Conservation (phyloP, 2,888 invertebrate species). For the Epirrhoe alternata region DNA sequence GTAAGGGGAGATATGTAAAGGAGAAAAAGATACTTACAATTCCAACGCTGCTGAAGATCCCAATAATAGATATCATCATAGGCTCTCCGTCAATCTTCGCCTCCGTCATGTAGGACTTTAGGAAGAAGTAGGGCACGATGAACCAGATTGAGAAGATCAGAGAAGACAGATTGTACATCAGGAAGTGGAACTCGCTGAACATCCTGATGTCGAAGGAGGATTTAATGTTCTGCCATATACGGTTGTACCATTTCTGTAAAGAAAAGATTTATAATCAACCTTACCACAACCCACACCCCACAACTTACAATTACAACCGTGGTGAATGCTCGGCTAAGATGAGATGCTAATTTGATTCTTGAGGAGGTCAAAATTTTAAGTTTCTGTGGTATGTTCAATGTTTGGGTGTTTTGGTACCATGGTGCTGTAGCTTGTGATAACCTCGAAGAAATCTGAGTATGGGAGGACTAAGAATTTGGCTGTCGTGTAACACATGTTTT, state of each 20-base stretch:
- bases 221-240: slow-evolving; percentile 86
- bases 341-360: too few relatives aligned
- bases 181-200: slow-evolving; percentile 92
- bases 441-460: too few relatives aligned
- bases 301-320: too few relatives aligned
- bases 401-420: too few relatives aligned
- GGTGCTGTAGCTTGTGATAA: too few relatives aligned
- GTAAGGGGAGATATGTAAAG: neutral
- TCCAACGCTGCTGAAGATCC: slow-evolving; percentile 94
- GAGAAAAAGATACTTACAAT: slow-evolving; percentile 85
- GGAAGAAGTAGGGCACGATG: slow-evolving; percentile 96
- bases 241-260: slow-evolving; percentile 89
- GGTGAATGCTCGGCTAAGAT: too few relatives aligned
- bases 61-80: slow-evolving; percentile 93
- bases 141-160: slow-evolving; percentile 96
- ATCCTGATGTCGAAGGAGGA: slow-evolving; percentile 92
- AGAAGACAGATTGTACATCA: slow-evolving; percentile 93
- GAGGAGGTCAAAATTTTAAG: too few relatives aligned
- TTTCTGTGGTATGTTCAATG: too few relatives aligned
- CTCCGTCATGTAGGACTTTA: slow-evolving; percentile 86
- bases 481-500: too few relatives aligned
- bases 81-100: slow-evolving; percentile 89
- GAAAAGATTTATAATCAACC: too few relatives aligned
- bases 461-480: too few relatives aligned
- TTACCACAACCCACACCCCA: too few relatives aligned